phyloP scores from a whole-genome alignment of 2,888 invertebrate genomes.

The Cremastinae sp. region DNA sequence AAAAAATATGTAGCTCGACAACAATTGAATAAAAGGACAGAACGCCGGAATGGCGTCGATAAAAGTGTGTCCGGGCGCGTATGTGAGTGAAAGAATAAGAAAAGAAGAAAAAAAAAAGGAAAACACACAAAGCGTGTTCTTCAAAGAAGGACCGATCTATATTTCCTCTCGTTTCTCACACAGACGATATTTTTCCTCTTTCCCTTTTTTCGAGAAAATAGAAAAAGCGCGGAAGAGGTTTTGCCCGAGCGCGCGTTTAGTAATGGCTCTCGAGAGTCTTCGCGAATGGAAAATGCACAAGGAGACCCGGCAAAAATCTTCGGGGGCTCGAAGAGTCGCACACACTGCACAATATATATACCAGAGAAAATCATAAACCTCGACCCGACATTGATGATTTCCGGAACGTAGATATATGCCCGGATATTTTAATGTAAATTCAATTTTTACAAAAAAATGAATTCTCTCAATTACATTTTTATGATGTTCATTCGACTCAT shows the following conservation, averaged over 20 bases:
- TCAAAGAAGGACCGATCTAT: constrained; percentile 31
- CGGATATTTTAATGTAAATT: no score
- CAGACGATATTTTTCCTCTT: neutral
- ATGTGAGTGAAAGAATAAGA: neutral
- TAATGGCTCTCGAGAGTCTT: constrained; percentile 38
- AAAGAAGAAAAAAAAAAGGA: constrained; percentile 2
- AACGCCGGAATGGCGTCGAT: constrained; percentile 12
- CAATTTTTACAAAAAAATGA: constrained; percentile 30
- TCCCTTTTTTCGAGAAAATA: neutral
- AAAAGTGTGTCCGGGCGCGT: neutral
- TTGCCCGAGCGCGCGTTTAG: constrained; percentile 20
- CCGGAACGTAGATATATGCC: no score
- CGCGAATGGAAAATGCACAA: neutral
- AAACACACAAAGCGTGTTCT: constrained; percentile 33
- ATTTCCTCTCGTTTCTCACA: neutral
- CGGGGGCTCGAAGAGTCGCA: neutral
- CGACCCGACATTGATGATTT: no score
- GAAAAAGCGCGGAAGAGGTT: constrained; percentile 1
- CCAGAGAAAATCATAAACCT: neutral
- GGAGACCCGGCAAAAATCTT: constrained; percentile 25
- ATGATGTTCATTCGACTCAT: neutral
- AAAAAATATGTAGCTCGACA: constrained; percentile 1
- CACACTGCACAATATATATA: neutral
- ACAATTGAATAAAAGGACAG: constrained; percentile 29
- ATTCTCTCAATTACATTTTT: no score